These are phyloP conservation scores for Drosophila novamexicana DNA, from an alignment of 1,140 invertebrate genomes.

Conservation along the genomic window DNA sequence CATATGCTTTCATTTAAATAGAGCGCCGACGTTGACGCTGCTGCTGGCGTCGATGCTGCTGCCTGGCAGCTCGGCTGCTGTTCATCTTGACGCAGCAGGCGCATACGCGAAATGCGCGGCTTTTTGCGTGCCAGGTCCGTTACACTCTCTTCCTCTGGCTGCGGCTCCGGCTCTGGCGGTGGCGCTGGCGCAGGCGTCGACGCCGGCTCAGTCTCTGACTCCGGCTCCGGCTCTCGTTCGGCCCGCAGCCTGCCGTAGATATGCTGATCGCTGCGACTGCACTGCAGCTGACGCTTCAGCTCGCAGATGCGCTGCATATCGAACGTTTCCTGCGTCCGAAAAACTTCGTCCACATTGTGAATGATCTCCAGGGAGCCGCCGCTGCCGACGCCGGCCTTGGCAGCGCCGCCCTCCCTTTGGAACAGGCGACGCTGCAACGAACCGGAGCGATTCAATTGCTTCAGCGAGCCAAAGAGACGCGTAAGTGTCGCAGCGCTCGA, in stretches of 20 bases:
- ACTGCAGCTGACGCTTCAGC: constrained; percentile 62
- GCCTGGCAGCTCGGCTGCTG: constrained; percentile 14
- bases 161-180: not conserved
- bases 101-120: constrained; percentile 60
- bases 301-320: constrained; percentile 76
- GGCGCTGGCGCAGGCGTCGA: not conserved
- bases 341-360: constrained; percentile 79
- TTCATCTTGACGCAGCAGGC: constrained; percentile 29
- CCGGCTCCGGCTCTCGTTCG: constrained; percentile 26
- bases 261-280: constrained; percentile 77
- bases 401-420: constrained; percentile 12
- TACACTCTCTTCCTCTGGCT: not conserved
- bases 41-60: not conserved
- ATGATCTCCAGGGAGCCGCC: constrained; percentile 72
- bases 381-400: constrained; percentile 7
- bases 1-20: constrained; percentile 78
- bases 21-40: constrained; percentile 23
- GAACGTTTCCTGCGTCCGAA: constrained; percentile 75
- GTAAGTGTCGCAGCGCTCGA: constrained; percentile 66
- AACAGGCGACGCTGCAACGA: constrained; percentile 60
- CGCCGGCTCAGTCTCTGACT: constrained; percentile 1
- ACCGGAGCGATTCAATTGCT: constrained; percentile 65
- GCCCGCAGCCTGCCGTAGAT: constrained; percentile 67
- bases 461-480: constrained; percentile 71
- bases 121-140: constrained; percentile 25